phyloP scores from a whole-genome alignment of 2,113 vertebrate genomes.

The Dicerorhinus sumatrensis region DNA sequence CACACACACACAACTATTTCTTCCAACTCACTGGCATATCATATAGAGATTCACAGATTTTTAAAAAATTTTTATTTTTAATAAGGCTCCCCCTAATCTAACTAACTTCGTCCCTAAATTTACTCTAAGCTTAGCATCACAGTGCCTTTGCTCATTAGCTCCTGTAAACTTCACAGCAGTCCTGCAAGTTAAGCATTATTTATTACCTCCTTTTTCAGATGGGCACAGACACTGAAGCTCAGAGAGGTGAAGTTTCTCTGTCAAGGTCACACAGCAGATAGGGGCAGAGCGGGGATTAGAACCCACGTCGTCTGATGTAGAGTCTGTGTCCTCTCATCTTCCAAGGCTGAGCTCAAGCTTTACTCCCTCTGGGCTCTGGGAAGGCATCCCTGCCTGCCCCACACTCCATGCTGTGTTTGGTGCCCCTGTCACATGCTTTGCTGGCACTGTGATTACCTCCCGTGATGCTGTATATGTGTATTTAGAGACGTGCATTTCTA shows the following conservation, averaged over 20 bases:
- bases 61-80: background rate
- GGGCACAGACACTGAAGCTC: background rate
- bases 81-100: background rate
- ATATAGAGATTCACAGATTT: background rate
- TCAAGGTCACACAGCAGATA: background rate
- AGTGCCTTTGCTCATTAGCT: background rate
- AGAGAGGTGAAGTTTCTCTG: background rate
- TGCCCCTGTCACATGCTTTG: background rate
- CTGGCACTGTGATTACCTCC: no score
- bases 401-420: background rate
- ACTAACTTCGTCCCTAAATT: background rate
- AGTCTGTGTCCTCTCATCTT: background rate
- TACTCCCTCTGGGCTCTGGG: background rate
- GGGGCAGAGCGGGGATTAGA: background rate
- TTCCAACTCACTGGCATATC: background rate
- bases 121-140: background rate
- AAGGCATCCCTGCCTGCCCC: background rate
- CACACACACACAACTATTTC: background rate
- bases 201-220: background rate
- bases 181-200: background rate
- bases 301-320: background rate
- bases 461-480: no score
- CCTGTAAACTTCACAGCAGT: background rate
- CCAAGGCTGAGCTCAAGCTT: background rate
- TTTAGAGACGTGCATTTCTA: background rate